Evolutionary conservation across 1,140 invertebrate species (phyloP), one percentile per base, ranked within the genome.

Genomic region (Aphaenogaster ashmeadi): DNA sequence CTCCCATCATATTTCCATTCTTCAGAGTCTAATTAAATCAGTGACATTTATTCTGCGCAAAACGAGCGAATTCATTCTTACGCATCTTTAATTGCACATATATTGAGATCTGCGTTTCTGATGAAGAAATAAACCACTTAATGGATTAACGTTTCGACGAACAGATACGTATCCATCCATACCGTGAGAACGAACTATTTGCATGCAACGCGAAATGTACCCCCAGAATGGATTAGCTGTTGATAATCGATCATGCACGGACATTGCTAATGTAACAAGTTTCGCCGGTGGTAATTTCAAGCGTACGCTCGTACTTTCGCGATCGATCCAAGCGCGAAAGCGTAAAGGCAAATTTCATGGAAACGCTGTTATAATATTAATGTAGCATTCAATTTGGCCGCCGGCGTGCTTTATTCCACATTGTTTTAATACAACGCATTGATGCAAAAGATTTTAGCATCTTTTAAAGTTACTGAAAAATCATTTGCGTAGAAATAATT

Each of bases 221-320:
- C 62, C 36, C 36, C 27, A 41, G 44, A 78, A 86, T 86, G 56
- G 77, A 90, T 90, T 81, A 58, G 21, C 47, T 58, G 60, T 62
- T 72, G 69, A 89, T 89, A 75, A 89, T 89, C 87, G 69, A 84
- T 62, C 66, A 44, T 77, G 56, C 58, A 80, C 67, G 58, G 75
- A 72, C 41, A 75, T 66, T 74, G 87, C 21, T 91, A 89, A 91
- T 87, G 79, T 87, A 91, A 91, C 87, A 69, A 81, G 84, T 77
- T 64, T n/a, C 47, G 52, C 62, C 50, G 64, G 36, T 85, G 62
- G 50, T 78, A 88, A 86, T 91, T 87, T 85, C 78, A 74, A 91
- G 78, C 84, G 79, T 41, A 33, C 69, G 56, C 64, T 87, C 87
- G 64, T 81, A 77, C 83, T 79, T 60, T 66, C 64, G 38, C 58